These are phyloP conservation scores for Megastigmus dorsalis DNA, from an alignment of 2,888 invertebrate genomes.

Conservation along the genomic window DNA sequence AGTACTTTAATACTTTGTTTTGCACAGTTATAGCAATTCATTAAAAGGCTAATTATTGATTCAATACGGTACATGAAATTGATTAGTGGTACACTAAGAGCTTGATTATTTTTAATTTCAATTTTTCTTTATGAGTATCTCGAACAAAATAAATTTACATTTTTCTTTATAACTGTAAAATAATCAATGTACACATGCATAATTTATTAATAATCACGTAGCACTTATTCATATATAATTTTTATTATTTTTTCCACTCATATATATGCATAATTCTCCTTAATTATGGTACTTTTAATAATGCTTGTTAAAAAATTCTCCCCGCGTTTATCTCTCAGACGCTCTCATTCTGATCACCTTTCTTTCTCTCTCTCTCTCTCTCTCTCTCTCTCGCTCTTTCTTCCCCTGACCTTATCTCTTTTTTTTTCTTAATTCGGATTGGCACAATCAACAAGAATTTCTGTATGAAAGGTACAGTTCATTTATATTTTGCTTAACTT, in stretches of 20 bases:
- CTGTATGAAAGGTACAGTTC: constrained; percentile 45
- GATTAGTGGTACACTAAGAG: constrained; percentile 10
- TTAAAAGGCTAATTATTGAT: constrained; percentile 13
- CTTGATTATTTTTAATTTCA: constrained; percentile 2
- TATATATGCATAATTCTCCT: constrained; percentile 7
- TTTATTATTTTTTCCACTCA: neutral
- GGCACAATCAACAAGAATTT: constrained; percentile 60
- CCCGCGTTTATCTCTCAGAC: neutral
- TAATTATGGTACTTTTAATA: neutral
- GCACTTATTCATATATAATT: constrained; percentile 15
- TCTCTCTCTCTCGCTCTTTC: neutral
- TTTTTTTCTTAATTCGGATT: constrained; percentile 57
- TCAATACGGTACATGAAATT: constrained; percentile 15
- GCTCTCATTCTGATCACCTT: neutral
- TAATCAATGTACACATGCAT: constrained; percentile 25
- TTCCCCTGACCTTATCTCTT: neutral
- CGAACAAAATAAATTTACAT: constrained; percentile 9
- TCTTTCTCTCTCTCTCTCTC: constrained; percentile 5
- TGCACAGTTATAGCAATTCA: constrained; percentile 11
- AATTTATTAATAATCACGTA: constrained; percentile 11
- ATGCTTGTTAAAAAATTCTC: constrained; percentile 19
- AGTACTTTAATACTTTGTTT: constrained; percentile 9
- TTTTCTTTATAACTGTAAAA: constrained; percentile 15
- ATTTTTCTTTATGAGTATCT: neutral
- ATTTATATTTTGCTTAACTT: constrained; percentile 15